Conservation (phyloP, 92 coral and sea anemone species). For the Zoanthus sociatus region DNA sequence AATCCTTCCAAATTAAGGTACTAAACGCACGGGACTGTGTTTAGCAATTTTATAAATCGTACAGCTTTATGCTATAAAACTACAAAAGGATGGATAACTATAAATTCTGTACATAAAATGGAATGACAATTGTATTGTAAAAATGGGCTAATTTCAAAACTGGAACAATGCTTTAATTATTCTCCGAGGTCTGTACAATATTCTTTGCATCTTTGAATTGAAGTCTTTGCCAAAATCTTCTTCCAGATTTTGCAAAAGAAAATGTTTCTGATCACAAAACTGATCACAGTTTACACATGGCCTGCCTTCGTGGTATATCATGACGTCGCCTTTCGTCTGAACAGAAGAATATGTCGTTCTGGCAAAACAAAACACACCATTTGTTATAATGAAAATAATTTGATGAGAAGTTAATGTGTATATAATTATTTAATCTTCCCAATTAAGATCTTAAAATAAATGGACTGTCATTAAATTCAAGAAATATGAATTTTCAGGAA, state of each 20-base stretch:
- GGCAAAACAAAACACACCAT: not conserved
- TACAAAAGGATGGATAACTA: no score
- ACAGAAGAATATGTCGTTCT: conserved; percentile 37
- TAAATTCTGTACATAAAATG: not conserved
- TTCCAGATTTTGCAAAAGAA: not conserved
- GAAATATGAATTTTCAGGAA: no score
- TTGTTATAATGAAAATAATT: no score
- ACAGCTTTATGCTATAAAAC: no score
- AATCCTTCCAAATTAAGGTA: no score
- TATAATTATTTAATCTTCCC: not conserved
- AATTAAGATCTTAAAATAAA: not conserved
- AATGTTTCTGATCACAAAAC: not conserved
- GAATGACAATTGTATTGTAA: not conserved
- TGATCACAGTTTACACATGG: not conserved
- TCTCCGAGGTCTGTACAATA: not conserved
- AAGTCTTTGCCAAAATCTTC: conserved; percentile 1
- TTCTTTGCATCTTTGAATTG: not conserved
- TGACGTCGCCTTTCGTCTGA: not conserved
- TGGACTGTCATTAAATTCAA: no score
- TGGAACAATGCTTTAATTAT: not conserved
- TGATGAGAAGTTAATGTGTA: no score
- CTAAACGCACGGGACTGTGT: no score
- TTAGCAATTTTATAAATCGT: no score
- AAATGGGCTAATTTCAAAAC: not conserved
- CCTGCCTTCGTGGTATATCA: not conserved